phyloP scores from a whole-genome alignment of 2,113 vertebrate genomes.

The Hipposideros armiger region DNA sequence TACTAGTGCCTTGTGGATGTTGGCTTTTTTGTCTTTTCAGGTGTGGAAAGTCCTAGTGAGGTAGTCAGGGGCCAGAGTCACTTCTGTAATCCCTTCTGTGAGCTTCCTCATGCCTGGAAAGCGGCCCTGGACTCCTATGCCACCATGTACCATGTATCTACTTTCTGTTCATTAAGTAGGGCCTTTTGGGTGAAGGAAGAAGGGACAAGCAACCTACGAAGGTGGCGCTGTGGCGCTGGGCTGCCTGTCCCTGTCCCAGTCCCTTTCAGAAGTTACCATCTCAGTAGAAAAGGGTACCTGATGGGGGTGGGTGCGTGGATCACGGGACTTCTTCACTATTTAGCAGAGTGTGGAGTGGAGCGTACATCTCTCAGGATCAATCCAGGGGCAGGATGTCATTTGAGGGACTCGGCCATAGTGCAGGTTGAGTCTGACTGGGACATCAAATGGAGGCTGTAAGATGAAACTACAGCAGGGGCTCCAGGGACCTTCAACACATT shows the following conservation, averaged over 20 bases:
- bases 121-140: background rate
- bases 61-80: background rate
- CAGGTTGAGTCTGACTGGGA: background rate
- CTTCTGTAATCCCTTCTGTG: background rate
- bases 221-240: background rate
- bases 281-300: background rate
- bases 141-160: too few species aligned
- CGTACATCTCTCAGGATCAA: background rate
- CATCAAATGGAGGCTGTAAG: background rate
- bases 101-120: background rate
- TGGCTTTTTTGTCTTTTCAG: background rate
- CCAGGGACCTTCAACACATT: background rate
- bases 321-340: background rate
- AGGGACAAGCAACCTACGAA: background rate
- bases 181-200: background rate
- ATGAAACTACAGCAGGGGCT: background rate
- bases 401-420: background rate
- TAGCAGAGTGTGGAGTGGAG: background rate
- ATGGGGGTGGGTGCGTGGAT: background rate
- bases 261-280: background rate
- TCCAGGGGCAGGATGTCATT: background rate
- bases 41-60: background rate
- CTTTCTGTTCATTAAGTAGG: background rate
- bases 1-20: background rate
- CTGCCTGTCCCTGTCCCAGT: accelerated